A percentile compares a stretch with the other conserved stretches of the same genome.
These are phyloP conservation scores for Kryptopterus vitreolus DNA, from an alignment of 2,797 vertebrate species.

Conservation along the genomic window DNA sequence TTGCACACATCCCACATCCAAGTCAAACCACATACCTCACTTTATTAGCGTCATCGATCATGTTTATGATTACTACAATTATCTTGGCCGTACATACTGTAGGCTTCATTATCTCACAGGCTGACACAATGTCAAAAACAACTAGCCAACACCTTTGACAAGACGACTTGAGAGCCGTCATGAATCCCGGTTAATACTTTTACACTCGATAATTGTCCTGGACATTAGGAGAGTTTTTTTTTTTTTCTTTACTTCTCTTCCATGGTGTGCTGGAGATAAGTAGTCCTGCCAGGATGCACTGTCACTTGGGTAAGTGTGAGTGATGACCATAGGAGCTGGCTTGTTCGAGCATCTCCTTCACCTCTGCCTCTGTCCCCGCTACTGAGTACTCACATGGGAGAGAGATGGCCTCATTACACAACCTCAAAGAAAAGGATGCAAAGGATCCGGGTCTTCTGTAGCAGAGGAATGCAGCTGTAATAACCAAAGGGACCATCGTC, in stretches of 20 bases:
- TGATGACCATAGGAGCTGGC: slow-evolving; percentile 55
- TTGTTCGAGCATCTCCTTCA: slow-evolving; percentile 58
- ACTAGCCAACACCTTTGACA: slow-evolving; percentile 1
- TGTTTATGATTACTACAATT: neutral
- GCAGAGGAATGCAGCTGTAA: neutral
- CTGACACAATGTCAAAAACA: slow-evolving; percentile 20
- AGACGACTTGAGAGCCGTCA: slow-evolving; percentile 26
- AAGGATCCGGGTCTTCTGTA: slow-evolving; percentile 31
- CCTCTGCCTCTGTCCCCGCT: slow-evolving; percentile 53
- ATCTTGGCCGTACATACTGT: neutral
- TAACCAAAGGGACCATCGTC: slow-evolving; percentile 23
- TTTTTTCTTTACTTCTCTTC: slow-evolving; percentile 34
- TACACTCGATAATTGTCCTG: slow-evolving; percentile 50
- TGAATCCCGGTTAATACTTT: slow-evolving; percentile 40
- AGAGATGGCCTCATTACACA: slow-evolving; percentile 53
- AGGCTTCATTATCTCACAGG: neutral
- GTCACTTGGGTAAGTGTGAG: slow-evolving; percentile 61
- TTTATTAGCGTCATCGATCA: neutral
- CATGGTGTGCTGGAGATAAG: slow-evolving; percentile 53
- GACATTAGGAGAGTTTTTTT: slow-evolving; percentile 46
- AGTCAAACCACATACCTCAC: neutral
- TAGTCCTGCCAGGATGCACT: slow-evolving; percentile 56
- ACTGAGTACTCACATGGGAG: slow-evolving; percentile 42
- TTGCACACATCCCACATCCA: neutral
- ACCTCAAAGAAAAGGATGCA: slow-evolving; percentile 39